Evolutionary conservation across 2,888 invertebrate genomes (phyloP), one percentile per base, ranked within the genome.

Genomic region (Smittia sp.): DNA sequence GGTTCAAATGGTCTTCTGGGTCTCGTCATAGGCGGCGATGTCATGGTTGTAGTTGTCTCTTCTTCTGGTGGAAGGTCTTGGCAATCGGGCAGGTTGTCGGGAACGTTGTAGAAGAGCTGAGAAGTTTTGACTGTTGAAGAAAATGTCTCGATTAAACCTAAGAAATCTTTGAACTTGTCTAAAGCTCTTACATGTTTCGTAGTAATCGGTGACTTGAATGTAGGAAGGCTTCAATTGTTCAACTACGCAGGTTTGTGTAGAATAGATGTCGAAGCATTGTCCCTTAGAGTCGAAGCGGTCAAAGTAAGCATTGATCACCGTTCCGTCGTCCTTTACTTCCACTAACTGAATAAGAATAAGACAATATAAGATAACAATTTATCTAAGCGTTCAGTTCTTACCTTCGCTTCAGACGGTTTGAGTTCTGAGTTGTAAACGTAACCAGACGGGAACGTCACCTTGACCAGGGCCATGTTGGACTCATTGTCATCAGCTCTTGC

Each of bases 141-240:
- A 46, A 46, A 46, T 46, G 46, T 46, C n/a, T 46, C n/a, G n/a
- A n/a, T 6, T 13, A 6, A 46, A 46, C n/a, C n/a, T 46, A 46
- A 46, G 6, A n/a, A n/a, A 6, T 46, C 11, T n/a, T n/a, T 46
- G n/a, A 11, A 46, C 6, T 13, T 6, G 46, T 32, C 32, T 32
- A 3, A 6, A 32, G 9, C 6, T n/a, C 20, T 67, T 70, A 70
- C 70, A n/a, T 1, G 72, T 62, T 18, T 62, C 62, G 38, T 72
- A 72, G 62, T 62, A 72, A 62, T 72, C 72, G 18, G 20, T 24
- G 7, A 58, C 38, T 13, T 18, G 20, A n/a, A 72, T 72, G 3
- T 32, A 22, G 3, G 22, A 32, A 22, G n/a, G 18, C 24, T 62
- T 62, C 38, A 72, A 18, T 7, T 72, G 25, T n/a, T 11, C 13